Evolutionary conservation across 2,113 vertebrate genomes (phyloP), one percentile per base, ranked within the genome.

Genomic region (Agelaius tricolor): DNA sequence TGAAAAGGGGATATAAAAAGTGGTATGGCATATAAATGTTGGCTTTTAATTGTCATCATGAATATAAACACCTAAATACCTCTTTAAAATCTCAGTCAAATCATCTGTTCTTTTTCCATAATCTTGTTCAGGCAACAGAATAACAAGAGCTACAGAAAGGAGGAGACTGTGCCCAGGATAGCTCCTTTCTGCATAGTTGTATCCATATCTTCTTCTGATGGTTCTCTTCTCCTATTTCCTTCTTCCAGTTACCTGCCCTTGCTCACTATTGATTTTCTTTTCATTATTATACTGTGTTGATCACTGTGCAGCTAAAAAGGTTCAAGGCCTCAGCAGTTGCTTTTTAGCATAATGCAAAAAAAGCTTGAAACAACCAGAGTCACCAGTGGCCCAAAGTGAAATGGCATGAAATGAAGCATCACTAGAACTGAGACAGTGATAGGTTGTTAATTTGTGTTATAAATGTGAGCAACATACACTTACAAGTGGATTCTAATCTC

Each of bases 11-110:
- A 58, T 94, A 49, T 93, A 82, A 73, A 91, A 90, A 68, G 23
- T 7, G 9, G 33, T 44, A 15, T 62, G 54, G 43, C 35, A 28
- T 57, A 37, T 59, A 91, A 90, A 65, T 74, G 54, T 66, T 89
- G 78, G 31, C 76, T 84, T 92, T 92, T 82, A 87, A 89, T 90
- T 95, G 80, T 95, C 90, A 66, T n/a, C 37, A 10, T 76, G 93
- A 88, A 52, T 77, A 90, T 93, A 94, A 93, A 91, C 67, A 87
- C 80, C 68, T 59, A 90, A 92, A 88, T 87, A 89, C 52, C 76
- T 95, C 80, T 72, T 92, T 23, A 76, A 93, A 94, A 89, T 87
- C 76, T 61, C 76, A 35, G 79, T 92, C 68, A 78, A 43, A 68
- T 75, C 31, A 75, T 84, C 54, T 87, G 49, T 57, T 86, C 65